phyloP scores from a whole-genome alignment of 2,888 invertebrate genomes.

The Byasa hedistus region DNA sequence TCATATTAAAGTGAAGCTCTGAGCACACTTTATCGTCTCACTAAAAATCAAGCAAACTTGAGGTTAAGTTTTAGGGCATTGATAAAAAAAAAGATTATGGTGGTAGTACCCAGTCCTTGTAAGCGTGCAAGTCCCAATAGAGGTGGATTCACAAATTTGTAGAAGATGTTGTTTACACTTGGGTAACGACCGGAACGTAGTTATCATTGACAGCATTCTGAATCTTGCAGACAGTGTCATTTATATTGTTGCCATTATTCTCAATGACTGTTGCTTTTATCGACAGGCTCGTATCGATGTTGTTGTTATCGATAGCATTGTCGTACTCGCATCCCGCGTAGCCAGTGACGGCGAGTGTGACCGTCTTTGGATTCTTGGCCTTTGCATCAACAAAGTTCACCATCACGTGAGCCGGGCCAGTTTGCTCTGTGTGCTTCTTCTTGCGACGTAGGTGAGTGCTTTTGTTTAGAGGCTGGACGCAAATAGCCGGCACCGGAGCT shows the following conservation, averaged over 20 bases:
- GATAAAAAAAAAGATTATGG: neutral
- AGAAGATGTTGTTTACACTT: constrained; percentile 46
- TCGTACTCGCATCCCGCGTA: constrained; percentile 36
- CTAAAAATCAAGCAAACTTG: too few species aligned
- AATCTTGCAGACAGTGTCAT: constrained; percentile 33
- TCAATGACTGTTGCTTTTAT: constrained; percentile 50
- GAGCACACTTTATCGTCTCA: too few species aligned
- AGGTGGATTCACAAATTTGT: neutral
- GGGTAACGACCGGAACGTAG: constrained; percentile 46
- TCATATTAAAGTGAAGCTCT: too few species aligned
- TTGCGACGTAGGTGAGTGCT: constrained; percentile 40
- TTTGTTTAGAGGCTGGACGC: constrained; percentile 29
- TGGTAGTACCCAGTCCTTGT: constrained; percentile 6
- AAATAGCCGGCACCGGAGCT: constrained; percentile 3
- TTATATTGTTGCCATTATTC: constrained; percentile 54
- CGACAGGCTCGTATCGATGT: constrained; percentile 35
- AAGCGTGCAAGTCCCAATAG: constrained; percentile 2
- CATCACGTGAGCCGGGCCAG: constrained; percentile 40
- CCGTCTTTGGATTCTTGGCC: constrained; percentile 38
- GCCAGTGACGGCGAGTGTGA: constrained; percentile 40
- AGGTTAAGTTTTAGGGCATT: neutral
- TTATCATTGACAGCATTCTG: constrained; percentile 40
- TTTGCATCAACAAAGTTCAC: constrained; percentile 44
- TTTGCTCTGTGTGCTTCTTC: constrained; percentile 39
- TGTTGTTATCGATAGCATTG: constrained; percentile 48